These are phyloP conservation scores for Prunella strophiata DNA, from an alignment of 2,797 vertebrate genomes.

Conservation along the genomic window DNA sequence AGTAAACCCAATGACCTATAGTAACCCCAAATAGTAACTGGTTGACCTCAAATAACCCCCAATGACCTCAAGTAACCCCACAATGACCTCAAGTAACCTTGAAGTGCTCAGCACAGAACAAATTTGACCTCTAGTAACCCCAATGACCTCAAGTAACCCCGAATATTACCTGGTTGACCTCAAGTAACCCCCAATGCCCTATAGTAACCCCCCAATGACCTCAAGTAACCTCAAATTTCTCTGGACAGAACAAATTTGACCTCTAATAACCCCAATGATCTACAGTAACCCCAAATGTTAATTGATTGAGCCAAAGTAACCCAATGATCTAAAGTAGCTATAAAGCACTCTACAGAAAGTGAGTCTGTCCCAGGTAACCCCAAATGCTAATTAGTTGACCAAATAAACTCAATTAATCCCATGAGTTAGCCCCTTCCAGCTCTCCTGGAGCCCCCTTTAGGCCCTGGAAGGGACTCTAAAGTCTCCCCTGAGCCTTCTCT, in stretches of 20 bases:
- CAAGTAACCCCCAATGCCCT: background rate
- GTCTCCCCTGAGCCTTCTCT: background rate
- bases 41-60: too few relatives aligned
- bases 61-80: background rate
- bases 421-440: background rate
- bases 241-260: background rate
- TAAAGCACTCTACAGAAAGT: too few relatives aligned
- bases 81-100: background rate
- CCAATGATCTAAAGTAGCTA: background rate
- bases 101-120: background rate
- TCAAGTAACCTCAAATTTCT: background rate
- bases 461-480: background rate
- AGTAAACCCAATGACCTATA: background rate
- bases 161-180: background rate
- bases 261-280: background rate
- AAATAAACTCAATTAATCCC: background rate
- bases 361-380: background rate
- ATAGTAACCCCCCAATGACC: background rate
- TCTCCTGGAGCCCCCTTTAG: background rate
- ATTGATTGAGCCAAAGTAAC: background rate
- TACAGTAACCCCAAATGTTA: background rate
- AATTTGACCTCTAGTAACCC: background rate
- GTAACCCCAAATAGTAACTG: background rate
- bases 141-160: background rate
- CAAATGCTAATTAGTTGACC: background rate